Conservation (phyloP, 2,888 invertebrate species). For the Eremobia ochroleuca region DNA sequence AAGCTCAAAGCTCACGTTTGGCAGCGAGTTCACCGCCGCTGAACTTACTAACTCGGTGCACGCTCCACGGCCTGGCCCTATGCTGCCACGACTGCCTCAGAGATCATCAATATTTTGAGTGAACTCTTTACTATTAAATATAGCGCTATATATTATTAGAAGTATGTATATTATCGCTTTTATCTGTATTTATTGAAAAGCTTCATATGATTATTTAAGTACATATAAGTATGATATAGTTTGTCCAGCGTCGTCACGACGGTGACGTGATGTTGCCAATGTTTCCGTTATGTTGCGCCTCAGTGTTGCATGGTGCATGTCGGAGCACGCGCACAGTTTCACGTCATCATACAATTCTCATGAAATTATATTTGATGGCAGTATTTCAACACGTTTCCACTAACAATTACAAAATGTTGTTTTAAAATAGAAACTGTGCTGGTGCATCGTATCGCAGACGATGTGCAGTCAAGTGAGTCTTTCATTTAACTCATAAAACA, state of each 20-base stretch:
- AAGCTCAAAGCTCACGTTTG: constrained; percentile 17
- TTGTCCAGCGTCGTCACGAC: not conserved
- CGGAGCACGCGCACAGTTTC: constrained; percentile 40
- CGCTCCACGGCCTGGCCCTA: constrained; percentile 1
- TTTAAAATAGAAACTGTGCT: constrained; percentile 37
- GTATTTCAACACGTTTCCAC: too few relatives aligned
- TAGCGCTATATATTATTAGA: constrained; percentile 1
- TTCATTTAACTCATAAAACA: not conserved
- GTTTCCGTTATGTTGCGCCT: constrained; percentile 44
- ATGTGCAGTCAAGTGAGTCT: constrained; percentile 23
- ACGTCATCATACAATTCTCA: too few relatives aligned
- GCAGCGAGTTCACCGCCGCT: constrained; percentile 14
- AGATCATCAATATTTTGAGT: not conserved
- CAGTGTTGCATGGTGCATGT: constrained; percentile 55
- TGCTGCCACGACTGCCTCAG: not conserved
- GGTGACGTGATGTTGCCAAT: not conserved
- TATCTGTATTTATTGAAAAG: constrained; percentile 10
- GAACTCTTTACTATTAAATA: not conserved
- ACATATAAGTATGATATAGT: constrained; percentile 22
- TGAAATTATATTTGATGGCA: not conserved
- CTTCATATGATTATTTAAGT: constrained; percentile 14
- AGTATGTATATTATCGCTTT: constrained; percentile 14
- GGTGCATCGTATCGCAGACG: not conserved
- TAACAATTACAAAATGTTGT: not conserved
- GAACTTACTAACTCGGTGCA: constrained; percentile 17